Evolutionary conservation across 2,113 vertebrate genomes (phyloP), one percentile per base, ranked within the genome.

Genomic region (Scomber colias): DNA sequence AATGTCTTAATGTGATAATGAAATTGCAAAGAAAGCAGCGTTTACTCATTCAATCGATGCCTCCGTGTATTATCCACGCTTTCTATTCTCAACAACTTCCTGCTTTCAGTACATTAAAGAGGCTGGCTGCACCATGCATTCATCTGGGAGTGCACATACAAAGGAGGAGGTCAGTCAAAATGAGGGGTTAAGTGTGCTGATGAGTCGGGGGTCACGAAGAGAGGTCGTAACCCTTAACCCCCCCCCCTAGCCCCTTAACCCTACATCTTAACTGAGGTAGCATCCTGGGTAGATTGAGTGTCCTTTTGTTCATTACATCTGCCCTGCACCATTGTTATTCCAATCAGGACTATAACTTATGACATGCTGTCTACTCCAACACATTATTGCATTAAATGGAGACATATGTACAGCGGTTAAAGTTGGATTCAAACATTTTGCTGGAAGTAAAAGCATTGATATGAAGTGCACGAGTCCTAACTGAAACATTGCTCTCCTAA

Each of bases 121-220:
- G 49, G 31, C 61, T 1, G n/a, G 16, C 65, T 11, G 45, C 61
- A 35, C 54, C 56, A 3, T 27, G 24, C 24, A 44, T 73, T 88
- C 87, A 86, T 77, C 67, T 60, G 82, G 83, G 84, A 87, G 71
- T 70, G 73, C 71, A 19, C 19, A 31, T 69, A 87, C 85, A 83
- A 83, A 77, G 86, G 66, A 53, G 67, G 67, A 82, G 90, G 92
- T 94, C 92, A 92, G 59, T 90, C 67, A 68, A 61, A 86, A 84
- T 82, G 83, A 90, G 90, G 90, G 94, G 93, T 94, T 94, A 95
- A 95, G 90, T 92, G 92, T 88, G 76, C 67, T 63, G 80, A 90
- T 75, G 91, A 92, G 78, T 81, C 83, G 50, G 70, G 87, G 92
- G 92, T 94, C 91, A 89, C 56, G 49, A 10, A 54, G 65, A 49